A percentile compares a stretch with the other conserved stretches of the same genome.
Conservation (phyloP, 2,113 vertebrate species). For the Sebastes fasciatus region DNA sequence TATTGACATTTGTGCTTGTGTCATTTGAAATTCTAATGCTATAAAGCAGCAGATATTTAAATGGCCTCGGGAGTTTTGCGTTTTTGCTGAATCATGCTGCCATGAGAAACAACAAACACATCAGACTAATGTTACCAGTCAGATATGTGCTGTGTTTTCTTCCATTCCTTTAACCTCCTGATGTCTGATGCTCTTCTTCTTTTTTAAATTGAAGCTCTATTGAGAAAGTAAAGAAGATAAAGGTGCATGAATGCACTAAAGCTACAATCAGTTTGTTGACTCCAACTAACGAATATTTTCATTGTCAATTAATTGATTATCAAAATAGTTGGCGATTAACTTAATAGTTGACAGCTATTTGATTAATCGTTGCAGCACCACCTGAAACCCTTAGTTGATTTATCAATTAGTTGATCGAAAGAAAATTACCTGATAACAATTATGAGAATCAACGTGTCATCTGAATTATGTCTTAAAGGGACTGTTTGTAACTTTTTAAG, state of each 20-base stretch:
- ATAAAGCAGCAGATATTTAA: constrained; percentile 36
- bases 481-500: no score
- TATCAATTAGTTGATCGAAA: neutral
- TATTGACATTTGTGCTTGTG: constrained; percentile 25
- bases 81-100: constrained; percentile 49
- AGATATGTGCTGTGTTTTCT: neutral
- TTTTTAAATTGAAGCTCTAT: neutral
- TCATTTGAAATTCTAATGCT: constrained; percentile 50
- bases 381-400: neutral
- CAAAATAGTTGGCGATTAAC: no score
- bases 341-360: no score
- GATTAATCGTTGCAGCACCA: no score
- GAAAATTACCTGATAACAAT: neutral
- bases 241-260: constrained; percentile 1
- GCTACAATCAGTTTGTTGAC: neutral
- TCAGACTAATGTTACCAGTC: neutral
- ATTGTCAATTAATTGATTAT: no score
- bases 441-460: neutral
- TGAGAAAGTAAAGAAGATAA: neutral
- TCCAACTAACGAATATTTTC: no score
- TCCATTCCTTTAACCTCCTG: neutral
- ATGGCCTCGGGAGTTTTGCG: neutral
- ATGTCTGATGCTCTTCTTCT: neutral
- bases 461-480: neutral
- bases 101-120: constrained; percentile 12